Conservation (phyloP, 2,888 invertebrate genomes). For the Keiferia lycopersicella region DNA sequence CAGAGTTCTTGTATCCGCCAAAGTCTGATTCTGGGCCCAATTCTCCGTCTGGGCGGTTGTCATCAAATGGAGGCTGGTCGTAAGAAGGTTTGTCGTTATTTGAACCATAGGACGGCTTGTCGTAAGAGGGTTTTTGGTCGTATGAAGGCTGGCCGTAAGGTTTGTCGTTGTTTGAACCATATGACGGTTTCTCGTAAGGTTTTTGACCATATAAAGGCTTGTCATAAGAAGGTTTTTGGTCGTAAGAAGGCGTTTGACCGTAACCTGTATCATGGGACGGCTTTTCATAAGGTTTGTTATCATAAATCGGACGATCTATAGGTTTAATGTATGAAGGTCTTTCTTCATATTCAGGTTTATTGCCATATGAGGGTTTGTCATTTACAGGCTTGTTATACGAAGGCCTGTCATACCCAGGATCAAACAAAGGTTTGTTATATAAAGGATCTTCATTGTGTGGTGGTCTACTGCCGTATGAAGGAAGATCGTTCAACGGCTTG, state of each 20-base stretch:
- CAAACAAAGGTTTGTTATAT: constrained; percentile 29
- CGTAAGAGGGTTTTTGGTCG: constrained; percentile 31
- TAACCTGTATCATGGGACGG: constrained; percentile 30
- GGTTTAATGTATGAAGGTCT: constrained; percentile 25
- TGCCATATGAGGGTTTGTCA: constrained; percentile 26
- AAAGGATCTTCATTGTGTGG: neutral
- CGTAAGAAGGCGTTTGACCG: constrained; percentile 22
- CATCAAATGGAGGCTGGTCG: constrained; percentile 12
- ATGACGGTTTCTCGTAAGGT: constrained; percentile 28
- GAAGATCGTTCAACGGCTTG: neutral
- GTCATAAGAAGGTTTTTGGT: constrained; percentile 25
- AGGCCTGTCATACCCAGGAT: constrained; percentile 24
- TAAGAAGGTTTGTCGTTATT: constrained; percentile 35
- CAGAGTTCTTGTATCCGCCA: constrained; percentile 28
- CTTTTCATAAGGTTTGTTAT: constrained; percentile 16
- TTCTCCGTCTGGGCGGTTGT: constrained; percentile 24
- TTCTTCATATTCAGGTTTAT: constrained; percentile 1
- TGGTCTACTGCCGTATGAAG: neutral
- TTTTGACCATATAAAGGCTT: constrained; percentile 34
- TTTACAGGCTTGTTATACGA: constrained; percentile 23
- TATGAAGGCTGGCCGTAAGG: constrained; percentile 35
- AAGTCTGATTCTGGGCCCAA: constrained; percentile 11
- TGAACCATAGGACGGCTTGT: constrained; percentile 21
- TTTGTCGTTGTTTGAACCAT: neutral
- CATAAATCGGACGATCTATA: constrained; percentile 31